phyloP scores from a whole-genome alignment of 2,113 vertebrate species.

The Apteryx mantelli region DNA sequence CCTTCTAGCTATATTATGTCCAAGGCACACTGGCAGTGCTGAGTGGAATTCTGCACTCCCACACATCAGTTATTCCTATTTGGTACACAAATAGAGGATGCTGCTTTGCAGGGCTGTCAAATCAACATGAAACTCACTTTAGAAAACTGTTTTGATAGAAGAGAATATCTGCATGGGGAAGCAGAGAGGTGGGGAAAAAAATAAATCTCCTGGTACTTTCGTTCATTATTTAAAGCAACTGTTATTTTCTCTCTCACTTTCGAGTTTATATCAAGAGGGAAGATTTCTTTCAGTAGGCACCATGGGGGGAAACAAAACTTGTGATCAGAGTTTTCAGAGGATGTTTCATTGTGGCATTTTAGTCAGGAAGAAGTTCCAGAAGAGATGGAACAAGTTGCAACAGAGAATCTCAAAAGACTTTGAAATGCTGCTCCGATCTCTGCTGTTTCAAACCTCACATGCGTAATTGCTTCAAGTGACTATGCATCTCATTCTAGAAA shows the following conservation, averaged over 20 bases:
- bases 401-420: background rate
- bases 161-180: slow-evolving; percentile 15
- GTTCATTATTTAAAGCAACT: slow-evolving; percentile 62
- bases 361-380: slow-evolving; percentile 35
- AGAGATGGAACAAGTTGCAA: slow-evolving; percentile 9
- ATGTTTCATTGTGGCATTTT: slow-evolving; percentile 4
- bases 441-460: background rate
- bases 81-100: background rate
- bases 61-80: slow-evolving; percentile 1
- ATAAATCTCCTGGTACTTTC: slow-evolving; percentile 13
- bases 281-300: slow-evolving; percentile 22
- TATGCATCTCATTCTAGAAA: background rate
- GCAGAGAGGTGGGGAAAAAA: background rate
- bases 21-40: background rate
- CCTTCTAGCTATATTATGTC: background rate
- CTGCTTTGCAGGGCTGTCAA: slow-evolving; percentile 18
- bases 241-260: slow-evolving; percentile 43
- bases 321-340: slow-evolving; percentile 37
- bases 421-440: slow-evolving; percentile 39
- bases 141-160: slow-evolving; percentile 33
- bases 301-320: background rate
- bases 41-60: slow-evolving; percentile 18
- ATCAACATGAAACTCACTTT: slow-evolving; percentile 30
- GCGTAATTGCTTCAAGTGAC: background rate
- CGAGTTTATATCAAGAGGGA: slow-evolving; percentile 23